Percentiles rank a stretch among this genome's conserved stretches.
Conservation (phyloP, 2,797 vertebrate species). For the Gallinago solitaria region DNA sequence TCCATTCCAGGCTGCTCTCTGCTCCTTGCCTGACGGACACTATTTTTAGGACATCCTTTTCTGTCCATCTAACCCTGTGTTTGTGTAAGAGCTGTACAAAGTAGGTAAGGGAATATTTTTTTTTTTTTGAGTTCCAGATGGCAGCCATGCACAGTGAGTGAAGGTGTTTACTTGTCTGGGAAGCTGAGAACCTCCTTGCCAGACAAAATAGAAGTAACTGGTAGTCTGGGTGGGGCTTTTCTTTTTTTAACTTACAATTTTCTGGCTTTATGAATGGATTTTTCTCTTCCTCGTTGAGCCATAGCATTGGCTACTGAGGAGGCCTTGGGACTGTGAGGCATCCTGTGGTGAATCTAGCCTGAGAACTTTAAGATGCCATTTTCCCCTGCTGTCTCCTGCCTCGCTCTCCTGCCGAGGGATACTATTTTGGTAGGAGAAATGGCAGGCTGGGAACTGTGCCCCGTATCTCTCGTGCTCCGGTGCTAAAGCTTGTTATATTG, state of each 20-base stretch:
- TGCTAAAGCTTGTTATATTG: neutral
- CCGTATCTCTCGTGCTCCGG: rapidly evolving
- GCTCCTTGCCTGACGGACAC: neutral
- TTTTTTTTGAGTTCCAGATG: slow-evolving; percentile 45
- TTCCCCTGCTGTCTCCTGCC: neutral
- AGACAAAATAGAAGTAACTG: slow-evolving; percentile 57
- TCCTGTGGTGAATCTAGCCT: neutral
- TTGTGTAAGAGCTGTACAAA: slow-evolving; percentile 54
- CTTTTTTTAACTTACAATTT: slow-evolving; percentile 34
- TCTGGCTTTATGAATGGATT: slow-evolving; percentile 58
- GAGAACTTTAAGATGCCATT: neutral
- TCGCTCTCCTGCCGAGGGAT: neutral
- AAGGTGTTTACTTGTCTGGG: slow-evolving; percentile 64
- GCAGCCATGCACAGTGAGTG: slow-evolving; percentile 27
- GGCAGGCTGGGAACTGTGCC: neutral
- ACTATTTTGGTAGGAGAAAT: neutral
- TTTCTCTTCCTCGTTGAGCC: slow-evolving; percentile 32
- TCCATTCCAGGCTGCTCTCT: slow-evolving; percentile 18
- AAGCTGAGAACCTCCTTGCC: slow-evolving; percentile 53
- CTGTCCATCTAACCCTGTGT: slow-evolving; percentile 47
- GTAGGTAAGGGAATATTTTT: slow-evolving; percentile 50
- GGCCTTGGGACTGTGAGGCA: neutral
- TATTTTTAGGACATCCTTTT: slow-evolving; percentile 67
- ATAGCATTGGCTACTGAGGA: neutral
- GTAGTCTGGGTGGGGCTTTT: slow-evolving; percentile 27